Conservation (phyloP, 2,113 vertebrate genomes). For the Galemys pyrenaicus region DNA sequence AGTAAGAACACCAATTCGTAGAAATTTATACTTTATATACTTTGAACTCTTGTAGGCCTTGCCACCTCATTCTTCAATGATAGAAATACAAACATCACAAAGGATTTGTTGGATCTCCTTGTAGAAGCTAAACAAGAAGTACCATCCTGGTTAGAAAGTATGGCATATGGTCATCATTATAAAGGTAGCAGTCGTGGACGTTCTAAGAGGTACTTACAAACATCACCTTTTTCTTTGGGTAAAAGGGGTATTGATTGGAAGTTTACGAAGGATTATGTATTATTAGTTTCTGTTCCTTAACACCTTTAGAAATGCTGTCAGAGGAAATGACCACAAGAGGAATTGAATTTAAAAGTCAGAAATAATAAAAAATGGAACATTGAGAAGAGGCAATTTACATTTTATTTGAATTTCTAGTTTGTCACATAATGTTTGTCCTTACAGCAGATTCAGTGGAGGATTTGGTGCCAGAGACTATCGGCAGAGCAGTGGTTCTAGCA, state of each 20-base stretch:
- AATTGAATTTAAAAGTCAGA: neutral
- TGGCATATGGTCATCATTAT: conserved; percentile 98
- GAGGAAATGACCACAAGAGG: neutral
- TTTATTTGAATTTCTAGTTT: too few relatives aligned
- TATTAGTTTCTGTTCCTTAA: too few relatives aligned
- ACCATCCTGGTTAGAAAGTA: conserved; percentile 97
- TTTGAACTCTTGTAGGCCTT: conserved; percentile 88
- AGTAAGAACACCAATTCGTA: neutral
- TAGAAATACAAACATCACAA: conserved; percentile 97
- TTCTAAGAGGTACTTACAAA: conserved; percentile 98
- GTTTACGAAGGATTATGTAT: neutral
- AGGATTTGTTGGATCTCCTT: conserved; percentile 97
- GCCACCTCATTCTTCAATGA: conserved; percentile 99
- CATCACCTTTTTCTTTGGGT: too few relatives aligned
- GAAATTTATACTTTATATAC: neutral
- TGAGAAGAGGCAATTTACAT: neutral
- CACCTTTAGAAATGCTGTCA: neutral
- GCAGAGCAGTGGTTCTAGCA: conserved; percentile 89
- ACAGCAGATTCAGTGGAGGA: conserved; percentile 93
- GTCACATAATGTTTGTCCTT: neutral
- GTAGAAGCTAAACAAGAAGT: conserved; percentile 99
- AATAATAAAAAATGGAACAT: neutral
- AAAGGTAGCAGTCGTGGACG: conserved; percentile 95
- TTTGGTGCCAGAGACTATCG: conserved; percentile 97
- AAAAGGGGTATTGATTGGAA: neutral